Conservation (phyloP, 2,888 invertebrate genomes). For the Tetanocera ferruginea region DNA sequence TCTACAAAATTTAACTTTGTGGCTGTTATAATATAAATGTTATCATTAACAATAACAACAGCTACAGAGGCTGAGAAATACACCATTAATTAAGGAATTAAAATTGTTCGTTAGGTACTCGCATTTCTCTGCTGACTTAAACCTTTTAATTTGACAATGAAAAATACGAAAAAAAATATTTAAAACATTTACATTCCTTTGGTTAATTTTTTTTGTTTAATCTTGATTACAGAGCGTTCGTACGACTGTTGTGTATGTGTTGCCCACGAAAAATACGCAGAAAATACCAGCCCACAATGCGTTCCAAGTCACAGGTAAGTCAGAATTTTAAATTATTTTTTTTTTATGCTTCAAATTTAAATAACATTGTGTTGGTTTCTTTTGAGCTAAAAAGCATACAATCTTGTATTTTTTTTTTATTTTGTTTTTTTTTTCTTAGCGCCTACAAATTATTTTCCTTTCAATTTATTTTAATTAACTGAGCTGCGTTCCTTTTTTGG, state of each 20-base stretch:
- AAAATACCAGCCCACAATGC: conserved; percentile 86
- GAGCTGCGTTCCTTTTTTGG: not conserved
- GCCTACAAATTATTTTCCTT: not conserved
- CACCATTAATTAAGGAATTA: not conserved
- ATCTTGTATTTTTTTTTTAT: not conserved
- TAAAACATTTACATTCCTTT: not conserved
- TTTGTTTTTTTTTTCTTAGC: not conserved
- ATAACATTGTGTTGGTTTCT: not conserved
- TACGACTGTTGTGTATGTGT: conserved; percentile 90
- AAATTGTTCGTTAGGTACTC: not conserved
- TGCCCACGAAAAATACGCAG: conserved; percentile 85
- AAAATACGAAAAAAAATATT: not conserved
- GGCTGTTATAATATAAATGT: no score
- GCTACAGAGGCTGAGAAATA: not conserved
- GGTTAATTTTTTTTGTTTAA: conserved; percentile 48
- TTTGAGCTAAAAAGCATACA: not conserved
- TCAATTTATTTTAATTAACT: conserved; percentile 12
- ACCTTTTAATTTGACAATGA: not conserved
- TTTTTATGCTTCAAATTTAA: not conserved
- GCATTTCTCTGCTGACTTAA: not conserved
- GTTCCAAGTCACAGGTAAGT: conserved; percentile 88
- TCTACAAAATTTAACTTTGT: no score
- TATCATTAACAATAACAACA: no score
- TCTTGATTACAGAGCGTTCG: conserved; percentile 86
- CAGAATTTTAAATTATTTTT: not conserved